Base-by-base conservation (phyloP, 1,140 invertebrate genomes). In the Venturia canescens region DNA sequence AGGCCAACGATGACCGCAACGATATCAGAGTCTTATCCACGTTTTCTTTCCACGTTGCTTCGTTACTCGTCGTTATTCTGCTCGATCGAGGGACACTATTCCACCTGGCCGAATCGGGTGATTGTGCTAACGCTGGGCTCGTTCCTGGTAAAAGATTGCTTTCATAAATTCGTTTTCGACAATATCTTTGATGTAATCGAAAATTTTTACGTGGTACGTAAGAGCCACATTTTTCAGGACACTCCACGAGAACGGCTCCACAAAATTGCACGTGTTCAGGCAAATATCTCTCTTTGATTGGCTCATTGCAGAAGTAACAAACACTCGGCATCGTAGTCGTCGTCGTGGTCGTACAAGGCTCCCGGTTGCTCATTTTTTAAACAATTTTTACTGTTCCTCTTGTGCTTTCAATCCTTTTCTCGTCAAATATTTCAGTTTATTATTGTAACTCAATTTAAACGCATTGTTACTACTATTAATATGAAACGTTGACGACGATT, bases 171-270 rank as follows among this genome's bases (percentile, higher is more conserved):
- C 29, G 71, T 18, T 23, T 83, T 1, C 53, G 21, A 69, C 95
- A 95, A 29, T 93, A 92, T 76, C 90, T 92, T 29, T 92, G 86
- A 80, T 96, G 95, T 1, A 92, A 90, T 3, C 93, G 90, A 85
- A 93, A 92, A 29, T 93, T 92, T 69, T 92, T 93, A 66, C 95
- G 90, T 53, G 94, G 93, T 18, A 95, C 91, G 88, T 95, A 96
- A n/a, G 93, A 93, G 0, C 94, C 94, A 79, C 95, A 96, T 57
- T 93, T 92, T 80, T 93, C 90, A 0, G 93, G 92, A 79, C 95
- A 96, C 86, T 94, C 93, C 84, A 95, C 94, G 63, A 96, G 82
- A 3, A 95, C 94, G 69, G 94, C 94, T 11, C 94, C 94, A 80
- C 95, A 96, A 77, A 94, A 92, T 57, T 93, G 93, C 48, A 95